Conservation (phyloP, 2,888 invertebrate genomes). For the Liodrosophila aerea region DNA sequence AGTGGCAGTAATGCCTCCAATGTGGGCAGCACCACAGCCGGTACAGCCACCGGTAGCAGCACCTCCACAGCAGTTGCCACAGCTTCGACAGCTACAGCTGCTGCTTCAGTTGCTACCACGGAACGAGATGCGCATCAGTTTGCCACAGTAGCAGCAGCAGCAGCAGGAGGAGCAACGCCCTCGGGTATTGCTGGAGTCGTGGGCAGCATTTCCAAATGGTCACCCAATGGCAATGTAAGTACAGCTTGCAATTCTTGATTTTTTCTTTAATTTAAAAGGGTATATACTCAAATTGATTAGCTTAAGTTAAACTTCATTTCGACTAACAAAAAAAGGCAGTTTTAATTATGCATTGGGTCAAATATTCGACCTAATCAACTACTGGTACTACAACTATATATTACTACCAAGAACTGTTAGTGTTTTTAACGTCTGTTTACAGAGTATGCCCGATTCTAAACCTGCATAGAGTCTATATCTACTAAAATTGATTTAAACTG, state of each 20-base stretch:
- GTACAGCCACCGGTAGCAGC: constrained; percentile 62
- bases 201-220: constrained; percentile 80
- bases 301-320: too few species aligned
- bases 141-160: constrained; percentile 45
- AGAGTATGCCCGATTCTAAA: too few species aligned
- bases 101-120: constrained; percentile 25
- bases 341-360: too few species aligned
- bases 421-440: too few species aligned
- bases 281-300: too few species aligned
- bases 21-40: constrained; percentile 63
- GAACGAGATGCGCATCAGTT: constrained; percentile 76
- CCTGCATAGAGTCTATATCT: too few species aligned
- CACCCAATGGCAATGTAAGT: constrained; percentile 82
- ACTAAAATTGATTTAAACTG: too few species aligned
- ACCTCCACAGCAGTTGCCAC: constrained; percentile 60
- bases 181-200: constrained; percentile 46
- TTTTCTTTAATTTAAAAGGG: too few species aligned
- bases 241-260: constrained; percentile 18
- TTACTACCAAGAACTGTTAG: too few species aligned
- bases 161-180: constrained; percentile 55
- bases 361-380: too few species aligned
- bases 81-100: constrained; percentile 54
- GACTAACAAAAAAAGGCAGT: too few species aligned
- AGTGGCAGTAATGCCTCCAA: constrained; percentile 75
- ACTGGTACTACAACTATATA: too few species aligned